Percentiles rank a stretch among this genome's conserved stretches.
Conservation (phyloP, 2,797 vertebrate species). For the Gymnothorax reevesii region DNA sequence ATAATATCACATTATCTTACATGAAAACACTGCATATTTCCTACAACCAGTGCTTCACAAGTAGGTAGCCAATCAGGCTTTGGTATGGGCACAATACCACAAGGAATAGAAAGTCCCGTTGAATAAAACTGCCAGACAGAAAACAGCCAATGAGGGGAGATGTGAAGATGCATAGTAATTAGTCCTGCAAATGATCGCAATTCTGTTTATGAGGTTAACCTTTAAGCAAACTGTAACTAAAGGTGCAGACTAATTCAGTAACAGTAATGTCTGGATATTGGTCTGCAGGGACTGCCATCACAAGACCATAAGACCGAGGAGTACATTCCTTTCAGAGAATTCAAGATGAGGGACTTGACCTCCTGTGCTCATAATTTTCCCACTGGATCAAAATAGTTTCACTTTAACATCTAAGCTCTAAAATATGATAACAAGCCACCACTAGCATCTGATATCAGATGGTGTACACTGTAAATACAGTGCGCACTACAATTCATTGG, state of each 20-base stretch:
- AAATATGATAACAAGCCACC: neutral
- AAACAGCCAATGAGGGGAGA: neutral
- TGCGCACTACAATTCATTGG: too few relatives aligned
- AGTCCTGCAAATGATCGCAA: neutral
- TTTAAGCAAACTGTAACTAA: neutral
- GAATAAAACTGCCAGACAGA: too few relatives aligned
- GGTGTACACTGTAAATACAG: neutral
- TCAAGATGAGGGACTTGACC: neutral
- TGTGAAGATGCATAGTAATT: neutral
- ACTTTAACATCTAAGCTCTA: neutral
- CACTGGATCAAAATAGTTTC: slow-evolving; percentile 6
- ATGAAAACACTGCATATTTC: neutral
- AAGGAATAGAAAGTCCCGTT: neutral
- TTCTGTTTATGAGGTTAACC: neutral
- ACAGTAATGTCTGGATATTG: slow-evolving; percentile 3
- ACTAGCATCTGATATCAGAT: neutral
- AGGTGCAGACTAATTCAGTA: neutral
- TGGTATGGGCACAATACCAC: neutral
- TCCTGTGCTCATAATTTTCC: slow-evolving; percentile 15
- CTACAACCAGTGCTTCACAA: neutral
- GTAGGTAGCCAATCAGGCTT: neutral
- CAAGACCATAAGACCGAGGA: neutral
- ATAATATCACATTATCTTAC: neutral
- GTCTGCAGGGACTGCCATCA: neutral
- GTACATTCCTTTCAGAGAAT: neutral